Conservation (phyloP, 1,140 invertebrate genomes). For the Eupeodes corollae region DNA sequence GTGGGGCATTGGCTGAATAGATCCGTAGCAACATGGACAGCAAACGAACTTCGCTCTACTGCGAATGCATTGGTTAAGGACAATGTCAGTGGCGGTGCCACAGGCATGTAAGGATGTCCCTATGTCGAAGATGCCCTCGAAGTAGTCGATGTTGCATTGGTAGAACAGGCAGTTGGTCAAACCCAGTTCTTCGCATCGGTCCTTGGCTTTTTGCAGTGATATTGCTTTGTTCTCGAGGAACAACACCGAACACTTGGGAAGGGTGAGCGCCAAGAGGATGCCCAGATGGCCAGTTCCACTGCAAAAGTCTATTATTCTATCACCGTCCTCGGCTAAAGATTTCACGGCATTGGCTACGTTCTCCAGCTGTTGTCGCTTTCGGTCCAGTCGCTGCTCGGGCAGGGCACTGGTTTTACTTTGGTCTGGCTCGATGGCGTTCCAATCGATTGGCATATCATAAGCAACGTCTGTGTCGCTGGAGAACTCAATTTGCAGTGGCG, state of each 20-base stretch:
- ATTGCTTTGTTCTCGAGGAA: constrained; percentile 89
- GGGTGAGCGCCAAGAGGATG: constrained; percentile 66
- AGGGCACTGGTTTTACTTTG: constrained; percentile 54
- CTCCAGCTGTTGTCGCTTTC: constrained; percentile 83
- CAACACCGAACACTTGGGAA: constrained; percentile 65
- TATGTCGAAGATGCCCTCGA: constrained; percentile 64
- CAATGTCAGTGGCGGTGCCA: constrained; percentile 87
- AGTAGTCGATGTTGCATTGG: constrained; percentile 82
- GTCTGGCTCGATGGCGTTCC: constrained; percentile 25
- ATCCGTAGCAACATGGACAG: constrained; percentile 92
- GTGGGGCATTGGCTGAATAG: constrained; percentile 53
- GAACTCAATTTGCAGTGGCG: constrained; percentile 15
- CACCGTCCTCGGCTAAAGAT: constrained; percentile 47
- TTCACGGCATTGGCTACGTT: constrained; percentile 73
- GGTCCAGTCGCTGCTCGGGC: constrained; percentile 55
- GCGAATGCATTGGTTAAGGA: constrained; percentile 70
- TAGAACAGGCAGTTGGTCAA: constrained; percentile 69
- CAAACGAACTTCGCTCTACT: constrained; percentile 72
- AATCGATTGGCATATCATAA: constrained; percentile 22
- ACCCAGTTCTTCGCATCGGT: constrained; percentile 54
- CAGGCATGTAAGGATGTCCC: constrained; percentile 87
- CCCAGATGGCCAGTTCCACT: constrained; percentile 88
- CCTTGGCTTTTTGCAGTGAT: constrained; percentile 62
- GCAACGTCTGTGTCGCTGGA: constrained; percentile 13
- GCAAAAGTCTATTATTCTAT: constrained; percentile 86